Evolutionary conservation across 2,888 invertebrate species (phyloP), one percentile per base, ranked within the genome.

Genomic region (Micropterix aruncella): DNA sequence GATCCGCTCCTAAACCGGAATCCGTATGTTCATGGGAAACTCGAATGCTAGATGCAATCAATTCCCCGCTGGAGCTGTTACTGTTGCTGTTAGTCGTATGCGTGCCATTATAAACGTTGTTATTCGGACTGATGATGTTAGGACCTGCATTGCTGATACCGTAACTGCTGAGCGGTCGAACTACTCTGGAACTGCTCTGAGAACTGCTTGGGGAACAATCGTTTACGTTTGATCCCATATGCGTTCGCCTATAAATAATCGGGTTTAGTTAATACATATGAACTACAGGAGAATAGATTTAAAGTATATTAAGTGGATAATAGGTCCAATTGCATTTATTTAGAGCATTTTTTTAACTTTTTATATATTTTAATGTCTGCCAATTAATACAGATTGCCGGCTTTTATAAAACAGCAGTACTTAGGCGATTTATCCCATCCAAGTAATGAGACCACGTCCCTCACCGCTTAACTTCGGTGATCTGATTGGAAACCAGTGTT

Each of bases 21-120:
- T 84, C 84, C 0, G 83, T 83, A 55, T 84, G 83, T 54, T 84
- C 83, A 52, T 83, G 83, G 18, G 79, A 82, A 27, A 79, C 78
- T 49, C 79, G 60, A 14, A 74, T 63, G 50, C 70, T 70, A 37
- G 69, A 69, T 12, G 66, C 61, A 48, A 71, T 70, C 45, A 71
- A 59, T 51, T 71, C 71, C 12, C 71, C 71, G 46, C 71, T 71
- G 36, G 71, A 71, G 50, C 71, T 71, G 53, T 71, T 71, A 52
- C 71, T 71, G 55, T 69, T 70, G 55, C 70, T 48, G 1, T 65
- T 61, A 0, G 63, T 61, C 41, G 63, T 61, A 47, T 65, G 65
- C 48, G 65, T 48, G 1, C 63, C 62, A 52, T 62, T 64, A 2
- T 64, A 52, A 52, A 62, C 63, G 2, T 63, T 62, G 38, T 61